phyloP scores from a whole-genome alignment of 2,888 invertebrate genomes.

The Leptopterna dolabrata region DNA sequence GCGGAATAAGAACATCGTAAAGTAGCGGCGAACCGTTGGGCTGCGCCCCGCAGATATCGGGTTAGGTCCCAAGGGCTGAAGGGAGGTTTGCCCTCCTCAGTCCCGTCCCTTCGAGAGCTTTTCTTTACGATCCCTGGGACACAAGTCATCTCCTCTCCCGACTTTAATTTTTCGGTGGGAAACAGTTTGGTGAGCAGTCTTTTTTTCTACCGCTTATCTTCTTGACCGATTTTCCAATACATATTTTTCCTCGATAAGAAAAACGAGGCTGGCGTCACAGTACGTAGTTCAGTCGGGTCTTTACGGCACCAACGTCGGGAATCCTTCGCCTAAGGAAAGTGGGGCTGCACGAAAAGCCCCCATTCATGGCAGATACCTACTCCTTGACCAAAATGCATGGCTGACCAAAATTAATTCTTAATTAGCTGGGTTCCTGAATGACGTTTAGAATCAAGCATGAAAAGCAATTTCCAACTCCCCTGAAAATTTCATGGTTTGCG shows the following conservation, averaged over 20 bases:
- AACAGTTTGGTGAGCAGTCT: neutral
- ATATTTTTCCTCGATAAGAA: neutral
- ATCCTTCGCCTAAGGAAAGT: no score
- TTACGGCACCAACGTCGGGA: no score
- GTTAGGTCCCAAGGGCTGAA: neutral
- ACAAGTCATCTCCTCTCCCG: neutral
- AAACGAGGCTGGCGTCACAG: no score
- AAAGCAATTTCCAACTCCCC: no score
- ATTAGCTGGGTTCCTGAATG: no score
- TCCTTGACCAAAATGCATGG: no score
- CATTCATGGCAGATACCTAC: no score
- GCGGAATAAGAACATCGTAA: neutral
- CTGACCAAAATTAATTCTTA: no score
- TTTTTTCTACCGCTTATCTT: neutral
- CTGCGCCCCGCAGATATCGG: constrained; percentile 3
- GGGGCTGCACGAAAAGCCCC: no score
- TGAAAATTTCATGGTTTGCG: no score
- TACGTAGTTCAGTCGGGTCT: no score
- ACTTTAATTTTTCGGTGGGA: neutral
- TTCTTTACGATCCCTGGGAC: neutral
- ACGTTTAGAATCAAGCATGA: no score
- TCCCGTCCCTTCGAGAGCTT: neutral
- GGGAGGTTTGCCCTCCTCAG: neutral
- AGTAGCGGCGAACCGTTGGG: neutral
- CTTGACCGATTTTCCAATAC: neutral